Evolutionary conservation across 2,888 invertebrate genomes (phyloP).

Genomic region (Drosophila atripex): DNA sequence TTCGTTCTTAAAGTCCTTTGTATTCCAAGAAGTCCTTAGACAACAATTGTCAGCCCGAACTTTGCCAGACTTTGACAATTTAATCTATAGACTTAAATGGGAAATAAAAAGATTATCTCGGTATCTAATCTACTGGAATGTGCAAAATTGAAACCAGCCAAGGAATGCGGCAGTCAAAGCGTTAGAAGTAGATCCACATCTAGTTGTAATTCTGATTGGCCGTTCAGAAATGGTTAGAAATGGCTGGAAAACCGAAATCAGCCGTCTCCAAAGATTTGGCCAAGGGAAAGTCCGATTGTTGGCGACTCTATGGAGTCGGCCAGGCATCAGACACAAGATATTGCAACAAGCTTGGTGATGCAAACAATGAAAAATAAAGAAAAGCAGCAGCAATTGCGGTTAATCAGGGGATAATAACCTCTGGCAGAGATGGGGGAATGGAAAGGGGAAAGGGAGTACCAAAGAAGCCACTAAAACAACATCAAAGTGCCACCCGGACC

Average conservation of each 20-base stretch:
- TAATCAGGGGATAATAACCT: constrained; percentile 54
- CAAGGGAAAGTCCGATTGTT: constrained; percentile 5
- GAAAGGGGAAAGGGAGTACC: not conserved
- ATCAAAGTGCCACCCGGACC: constrained; percentile 40
- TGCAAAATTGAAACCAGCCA: constrained; percentile 3
- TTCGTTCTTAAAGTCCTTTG: not conserved
- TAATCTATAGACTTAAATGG: not conserved
- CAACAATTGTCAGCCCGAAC: not conserved
- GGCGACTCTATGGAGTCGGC: not conserved
- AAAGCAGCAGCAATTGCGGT: constrained; percentile 57
- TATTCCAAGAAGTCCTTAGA: not conserved
- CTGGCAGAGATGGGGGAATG: not conserved
- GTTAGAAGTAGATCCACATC: not conserved
- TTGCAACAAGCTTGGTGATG: constrained; percentile 6
- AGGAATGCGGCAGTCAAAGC: too few species aligned
- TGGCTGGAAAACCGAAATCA: not conserved
- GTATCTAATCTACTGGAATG: constrained; percentile 25
- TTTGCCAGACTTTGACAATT: not conserved
- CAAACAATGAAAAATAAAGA: constrained; percentile 7
- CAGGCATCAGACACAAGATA: constrained; percentile 7
- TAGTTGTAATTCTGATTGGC: not conserved
- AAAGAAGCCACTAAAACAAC: constrained; percentile 42
- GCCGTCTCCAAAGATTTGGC: not conserved
- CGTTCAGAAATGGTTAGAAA: too few species aligned
- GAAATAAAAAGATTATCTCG: constrained; percentile 8